Evolutionary conservation across 2,888 invertebrate species (phyloP), one percentile per base, ranked within the genome.

Genomic region (Neuroscelio doddi): DNA sequence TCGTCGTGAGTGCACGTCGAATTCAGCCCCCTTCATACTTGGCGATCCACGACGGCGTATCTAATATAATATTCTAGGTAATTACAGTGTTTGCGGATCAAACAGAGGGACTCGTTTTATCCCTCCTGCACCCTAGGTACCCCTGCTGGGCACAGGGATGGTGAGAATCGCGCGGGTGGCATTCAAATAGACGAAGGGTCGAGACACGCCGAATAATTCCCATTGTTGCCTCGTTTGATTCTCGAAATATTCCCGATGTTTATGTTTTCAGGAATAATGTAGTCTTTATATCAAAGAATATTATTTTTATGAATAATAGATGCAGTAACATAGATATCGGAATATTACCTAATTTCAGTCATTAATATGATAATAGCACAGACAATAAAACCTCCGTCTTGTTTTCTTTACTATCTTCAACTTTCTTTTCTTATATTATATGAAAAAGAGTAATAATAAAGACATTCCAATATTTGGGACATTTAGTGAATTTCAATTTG

Each of bases 1-100:
- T 52, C 41, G 59, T 16, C 12, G 41, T 45, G 27, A 55, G 53
- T 51, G 51, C 42, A 65, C 56, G 62, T 66, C 66, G 57, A 64
- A 64, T 57, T 52, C 65, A 64, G 64, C 51, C 53, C 63, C 63
- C 56, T 52, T 47, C 55, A 59, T 62, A 56, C 66, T 59, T 51
- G 63, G 44, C 64, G 62, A 72, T 73, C 58, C 71, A 70, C 72
- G 70, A 69, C 70, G 71, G 71, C 71, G 70, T 69, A 64, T 69
- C 81, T 82, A 82, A 84, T 84, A 80, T 80, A 84, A 83, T 84
- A 83, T 83, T 82, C 81, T 73, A 79, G 81, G 80, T 82, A 84
- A 84, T 84, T 84, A 84, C 80, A 79, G 79, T 82, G 82, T 84
- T 83, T 83, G 83, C 82, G 80, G 81, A 84, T 84, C 83, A 83